Evolutionary conservation across 1,140 invertebrate species (phyloP), one percentile per base, ranked within the genome.

Genomic region (Proales similis): DNA sequence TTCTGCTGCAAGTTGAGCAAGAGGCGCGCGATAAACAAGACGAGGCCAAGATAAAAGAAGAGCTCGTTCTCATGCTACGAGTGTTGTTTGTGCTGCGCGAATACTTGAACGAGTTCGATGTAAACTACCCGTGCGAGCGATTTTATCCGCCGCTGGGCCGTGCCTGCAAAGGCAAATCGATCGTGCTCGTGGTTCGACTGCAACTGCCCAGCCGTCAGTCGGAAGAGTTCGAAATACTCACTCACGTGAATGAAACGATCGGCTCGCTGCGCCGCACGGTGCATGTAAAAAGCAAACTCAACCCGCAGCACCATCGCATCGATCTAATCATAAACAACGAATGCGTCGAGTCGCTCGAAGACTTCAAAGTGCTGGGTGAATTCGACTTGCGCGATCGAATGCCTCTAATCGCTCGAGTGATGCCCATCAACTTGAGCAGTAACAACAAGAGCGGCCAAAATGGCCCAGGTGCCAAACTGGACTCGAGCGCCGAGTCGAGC

Each of bases 71-170:
- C 30, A 87, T 90, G 71, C 84, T 86, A n/a, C 82, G 91, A 63
- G 86, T 96, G 20, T 82, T 96, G 70, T 88, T 89, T 78, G 90
- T 94, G 67, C 81, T 96, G 64, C 85, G 88, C 69, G 90, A 95
- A 78, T 96, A 96, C 72, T 85, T 97, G 57, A 86, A 85, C 64
- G 90, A 96, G 76, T 95, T 90, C 80, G 92, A 97, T 79, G 84
- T 85, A 61, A 84, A 87, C 60, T 95, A 88, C 77, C 83, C 84
- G 22, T 86, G 87, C 7, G 91, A 96, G 72, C 80, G 92, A 64
- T 84, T 86, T 68, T 86, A 90, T 70, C 77, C 94, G 66, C 88
- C 89, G 24, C 81, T 92, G 45, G 85, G 86, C 12, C 85, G 86
- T 70, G 86, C 90, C 11, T 87, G 85, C 66, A 82, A 89, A 62